Conservation (phyloP, 2,888 invertebrate genomes). For the Actias luna region DNA sequence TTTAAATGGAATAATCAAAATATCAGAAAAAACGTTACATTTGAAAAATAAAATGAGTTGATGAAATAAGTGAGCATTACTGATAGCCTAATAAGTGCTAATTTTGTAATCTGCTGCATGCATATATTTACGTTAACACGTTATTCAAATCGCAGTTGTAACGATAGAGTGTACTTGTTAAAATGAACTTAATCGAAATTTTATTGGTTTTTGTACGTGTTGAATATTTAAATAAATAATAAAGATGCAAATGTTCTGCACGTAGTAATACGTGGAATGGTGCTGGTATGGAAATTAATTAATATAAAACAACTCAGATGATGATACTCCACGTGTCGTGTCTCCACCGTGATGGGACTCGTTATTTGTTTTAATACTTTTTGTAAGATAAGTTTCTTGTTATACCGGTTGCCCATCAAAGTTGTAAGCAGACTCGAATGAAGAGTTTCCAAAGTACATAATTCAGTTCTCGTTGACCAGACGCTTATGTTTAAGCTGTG, state of each 20-base stretch:
- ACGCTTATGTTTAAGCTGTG: not conserved
- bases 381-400: not conserved
- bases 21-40: not conserved
- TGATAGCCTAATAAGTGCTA: not conserved
- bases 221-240: conserved; percentile 13
- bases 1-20: not conserved
- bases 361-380: not conserved
- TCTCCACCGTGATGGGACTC: not conserved
- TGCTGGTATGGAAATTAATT: conserved; percentile 44
- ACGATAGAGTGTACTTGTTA: not conserved
- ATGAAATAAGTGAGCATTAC: not conserved
- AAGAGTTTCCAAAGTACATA: not conserved
- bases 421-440: not conserved
- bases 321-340: not conserved
- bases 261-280: conserved; percentile 28
- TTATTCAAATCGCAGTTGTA: not conserved
- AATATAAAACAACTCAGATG: conserved; percentile 31
- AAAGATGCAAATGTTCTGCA: conserved; percentile 16
- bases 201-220: conserved; percentile 6
- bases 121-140: not conserved
- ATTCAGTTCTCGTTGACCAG: not conserved
- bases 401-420: not conserved
- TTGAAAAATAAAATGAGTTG: not conserved
- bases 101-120: not conserved
- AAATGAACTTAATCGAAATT: conserved; percentile 11